Evolutionary conservation across 2,113 vertebrate species (phyloP).

Genomic region (Numenius arquata): DNA sequence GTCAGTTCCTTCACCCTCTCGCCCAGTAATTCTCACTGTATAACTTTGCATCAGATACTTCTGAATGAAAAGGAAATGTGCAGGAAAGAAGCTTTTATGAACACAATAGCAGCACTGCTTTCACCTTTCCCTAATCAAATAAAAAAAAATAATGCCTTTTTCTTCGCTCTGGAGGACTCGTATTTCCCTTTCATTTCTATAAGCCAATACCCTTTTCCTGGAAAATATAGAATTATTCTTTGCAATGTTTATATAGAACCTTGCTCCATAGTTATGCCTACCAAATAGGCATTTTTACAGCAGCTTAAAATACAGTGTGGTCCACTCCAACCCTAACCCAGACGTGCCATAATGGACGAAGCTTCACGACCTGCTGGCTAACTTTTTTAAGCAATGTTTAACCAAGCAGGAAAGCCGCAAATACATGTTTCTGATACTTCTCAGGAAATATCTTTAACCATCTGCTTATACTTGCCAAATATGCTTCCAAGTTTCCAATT

Average conservation of each 20-base stretch:
- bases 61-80: slow-evolving; percentile 3
- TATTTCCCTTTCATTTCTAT: background rate
- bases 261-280: background rate
- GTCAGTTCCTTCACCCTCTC: slow-evolving; percentile 8
- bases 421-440: slow-evolving; percentile 62
- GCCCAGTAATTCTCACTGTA: slow-evolving; percentile 1
- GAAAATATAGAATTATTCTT: background rate
- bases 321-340: background rate
- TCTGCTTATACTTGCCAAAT: slow-evolving; percentile 74
- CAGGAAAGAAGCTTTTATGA: background rate
- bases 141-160: background rate
- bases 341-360: background rate
- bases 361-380: background rate
- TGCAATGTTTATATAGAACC: background rate
- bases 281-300: background rate
- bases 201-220: background rate
- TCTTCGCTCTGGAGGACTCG: background rate
- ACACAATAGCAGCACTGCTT: slow-evolving; percentile 15
- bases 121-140: slow-evolving; percentile 24
- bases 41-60: slow-evolving; percentile 14
- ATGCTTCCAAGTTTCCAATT: slow-evolving; percentile 71
- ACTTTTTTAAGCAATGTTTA: slow-evolving; percentile 44
- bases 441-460: slow-evolving; percentile 73
- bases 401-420: slow-evolving; percentile 59
- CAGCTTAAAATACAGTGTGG: background rate